Conservation (phyloP, 2,888 invertebrate species). For the Tholera decimalis region DNA sequence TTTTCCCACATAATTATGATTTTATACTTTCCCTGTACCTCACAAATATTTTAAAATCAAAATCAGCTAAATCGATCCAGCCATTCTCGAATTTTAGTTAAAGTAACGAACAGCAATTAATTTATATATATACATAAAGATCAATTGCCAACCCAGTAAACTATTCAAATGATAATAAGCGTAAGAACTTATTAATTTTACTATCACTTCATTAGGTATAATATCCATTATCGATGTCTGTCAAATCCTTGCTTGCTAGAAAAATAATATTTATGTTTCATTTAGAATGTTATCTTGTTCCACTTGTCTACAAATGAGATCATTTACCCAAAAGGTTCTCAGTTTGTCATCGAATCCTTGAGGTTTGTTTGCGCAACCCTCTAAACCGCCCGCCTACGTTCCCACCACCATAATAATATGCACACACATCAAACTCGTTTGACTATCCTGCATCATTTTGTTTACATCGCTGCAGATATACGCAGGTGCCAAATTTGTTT, state of each 20-base stretch:
- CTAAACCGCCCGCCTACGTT: constrained; percentile 68
- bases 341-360: constrained; percentile 67
- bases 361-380: constrained; percentile 72
- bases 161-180: neutral
- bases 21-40: too few species aligned
- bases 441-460: neutral
- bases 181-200: neutral
- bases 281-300: neutral
- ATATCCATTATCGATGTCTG: too few species aligned
- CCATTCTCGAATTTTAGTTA: too few species aligned
- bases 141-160: too few species aligned
- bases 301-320: neutral
- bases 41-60: too few species aligned
- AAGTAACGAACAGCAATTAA: too few species aligned
- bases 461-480: constrained; percentile 6
- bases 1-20: too few species aligned
- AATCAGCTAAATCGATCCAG: too few species aligned
- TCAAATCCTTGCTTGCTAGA: neutral
- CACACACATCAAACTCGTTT: neutral
- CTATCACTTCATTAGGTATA: too few species aligned
- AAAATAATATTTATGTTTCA: neutral
- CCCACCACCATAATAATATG: constrained; percentile 14
- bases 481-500: neutral
- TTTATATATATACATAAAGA: neutral
- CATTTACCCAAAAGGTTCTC: constrained; percentile 17